Evolutionary conservation across 2,113 vertebrate genomes (phyloP).

Genomic region (Corydoras sp.): DNA sequence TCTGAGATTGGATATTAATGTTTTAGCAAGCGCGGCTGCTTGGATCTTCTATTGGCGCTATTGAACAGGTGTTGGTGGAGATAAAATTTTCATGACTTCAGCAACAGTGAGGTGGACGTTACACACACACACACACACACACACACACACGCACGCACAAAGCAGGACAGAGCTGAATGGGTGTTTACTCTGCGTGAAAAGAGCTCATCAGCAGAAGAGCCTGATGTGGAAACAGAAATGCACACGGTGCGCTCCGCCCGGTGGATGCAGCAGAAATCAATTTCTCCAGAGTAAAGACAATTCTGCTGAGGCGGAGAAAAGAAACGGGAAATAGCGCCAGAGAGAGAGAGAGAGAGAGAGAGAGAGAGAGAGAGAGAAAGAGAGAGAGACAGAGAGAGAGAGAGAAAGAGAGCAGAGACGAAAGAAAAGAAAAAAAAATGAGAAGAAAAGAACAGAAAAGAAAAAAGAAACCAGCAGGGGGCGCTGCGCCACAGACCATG

Average conservation of each 20-base stretch:
- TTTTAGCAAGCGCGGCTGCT: slow-evolving; percentile 53
- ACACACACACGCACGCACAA: slow-evolving; percentile 26
- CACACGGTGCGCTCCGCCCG: slow-evolving; percentile 37
- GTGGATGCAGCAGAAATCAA: slow-evolving; percentile 56
- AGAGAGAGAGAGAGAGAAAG: slow-evolving; percentile 21
- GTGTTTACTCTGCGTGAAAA: slow-evolving; percentile 67
- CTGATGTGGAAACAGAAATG: slow-evolving; percentile 15
- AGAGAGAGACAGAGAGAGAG: slow-evolving; percentile 3
- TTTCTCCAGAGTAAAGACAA: slow-evolving; percentile 46
- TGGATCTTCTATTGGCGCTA: slow-evolving; percentile 57
- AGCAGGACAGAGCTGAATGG: slow-evolving; percentile 60
- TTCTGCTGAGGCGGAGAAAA: slow-evolving; percentile 18
- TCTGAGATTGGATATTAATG: slow-evolving; percentile 59
- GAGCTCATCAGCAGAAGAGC: slow-evolving; percentile 54
- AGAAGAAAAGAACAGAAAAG: neutral
- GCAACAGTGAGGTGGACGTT: slow-evolving; percentile 54
- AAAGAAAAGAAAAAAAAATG: slow-evolving; percentile 19
- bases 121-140: slow-evolving; percentile 43
- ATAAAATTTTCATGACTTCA: slow-evolving; percentile 69
- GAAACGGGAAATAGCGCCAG: neutral
- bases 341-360: slow-evolving; percentile 1
- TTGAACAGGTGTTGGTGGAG: slow-evolving; percentile 61
- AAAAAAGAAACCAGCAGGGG: no score
- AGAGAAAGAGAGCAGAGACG: slow-evolving; percentile 28
- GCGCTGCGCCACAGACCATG: no score